A percentile compares a stretch with the other conserved stretches of the same genome.
Conservation (phyloP, 2,888 invertebrate species). For the Anticlea derivata region DNA sequence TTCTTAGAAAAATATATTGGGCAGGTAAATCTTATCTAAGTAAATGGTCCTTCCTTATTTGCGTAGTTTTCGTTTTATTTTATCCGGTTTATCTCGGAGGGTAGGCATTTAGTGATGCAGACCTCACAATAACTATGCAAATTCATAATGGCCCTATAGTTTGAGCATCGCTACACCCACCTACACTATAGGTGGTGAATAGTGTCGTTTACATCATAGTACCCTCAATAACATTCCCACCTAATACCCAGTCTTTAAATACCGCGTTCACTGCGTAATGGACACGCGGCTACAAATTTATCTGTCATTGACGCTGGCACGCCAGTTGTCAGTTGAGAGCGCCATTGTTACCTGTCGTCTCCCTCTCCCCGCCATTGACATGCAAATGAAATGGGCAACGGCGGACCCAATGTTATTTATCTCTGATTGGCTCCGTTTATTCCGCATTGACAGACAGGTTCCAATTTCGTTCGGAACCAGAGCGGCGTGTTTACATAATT, state of each 20-base stretch:
- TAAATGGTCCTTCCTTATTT: slow-evolving; percentile 18
- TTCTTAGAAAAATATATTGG: slow-evolving; percentile 31
- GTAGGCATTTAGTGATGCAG: slow-evolving; percentile 13
- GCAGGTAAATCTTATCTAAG: slow-evolving; percentile 33
- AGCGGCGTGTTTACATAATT: slow-evolving; percentile 62
- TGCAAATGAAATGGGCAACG: slow-evolving; percentile 77
- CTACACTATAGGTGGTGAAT: slow-evolving; percentile 7
- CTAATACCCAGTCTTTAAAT: slow-evolving; percentile 37
- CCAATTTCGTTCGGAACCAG: slow-evolving; percentile 66
- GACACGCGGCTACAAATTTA: slow-evolving; percentile 31
- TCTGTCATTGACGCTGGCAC: slow-evolving; percentile 40
- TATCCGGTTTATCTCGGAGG: slow-evolving; percentile 12
- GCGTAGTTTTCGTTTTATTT: slow-evolving; percentile 33
- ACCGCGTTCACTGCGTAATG: slow-evolving; percentile 34
- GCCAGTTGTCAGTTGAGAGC: slow-evolving; percentile 62
- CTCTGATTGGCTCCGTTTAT: slow-evolving; percentile 81
- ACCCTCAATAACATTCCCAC: slow-evolving; percentile 29
- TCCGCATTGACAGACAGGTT: slow-evolving; percentile 77
- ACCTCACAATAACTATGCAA: slow-evolving; percentile 24
- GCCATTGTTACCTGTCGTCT: slow-evolving; percentile 57
- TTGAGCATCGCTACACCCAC: slow-evolving; percentile 9
- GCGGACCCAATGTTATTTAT: slow-evolving; percentile 78
- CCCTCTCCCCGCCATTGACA: slow-evolving; percentile 64
- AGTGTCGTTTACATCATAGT: slow-evolving; percentile 11
- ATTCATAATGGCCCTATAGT: slow-evolving; percentile 17